Percentiles rank a stretch among this genome's conserved stretches.
Evolutionary conservation across 2,797 vertebrate genomes (phyloP).

Genomic region (Chloroceryle amazona): DNA sequence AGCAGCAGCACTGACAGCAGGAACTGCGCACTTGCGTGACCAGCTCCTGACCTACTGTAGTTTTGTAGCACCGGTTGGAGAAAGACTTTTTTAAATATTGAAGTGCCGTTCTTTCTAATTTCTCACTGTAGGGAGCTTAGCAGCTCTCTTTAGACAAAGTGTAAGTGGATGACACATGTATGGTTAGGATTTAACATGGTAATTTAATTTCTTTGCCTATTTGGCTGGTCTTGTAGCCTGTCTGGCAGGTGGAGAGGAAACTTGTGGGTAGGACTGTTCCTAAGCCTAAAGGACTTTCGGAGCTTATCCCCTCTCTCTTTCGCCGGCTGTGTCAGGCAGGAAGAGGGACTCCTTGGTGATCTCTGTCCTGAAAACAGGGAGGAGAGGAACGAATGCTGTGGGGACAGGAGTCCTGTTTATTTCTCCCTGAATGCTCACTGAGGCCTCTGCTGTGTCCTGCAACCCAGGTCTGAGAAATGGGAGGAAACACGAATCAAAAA

Average conservation of each 20-base stretch:
- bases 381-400: neutral
- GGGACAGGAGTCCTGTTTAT: neutral
- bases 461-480: neutral
- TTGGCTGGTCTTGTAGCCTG: neutral
- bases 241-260: neutral
- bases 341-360: neutral
- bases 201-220: neutral
- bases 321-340: neutral
- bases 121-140: neutral
- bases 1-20: neutral
- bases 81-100: neutral
- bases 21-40: neutral
- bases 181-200: neutral
- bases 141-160: neutral
- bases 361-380: neutral
- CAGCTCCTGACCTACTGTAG: conserved; percentile 18
- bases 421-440: neutral
- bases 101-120: neutral
- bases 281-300: neutral
- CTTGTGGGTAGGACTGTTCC: neutral
- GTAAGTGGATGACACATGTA: neutral
- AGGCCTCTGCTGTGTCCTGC: neutral
- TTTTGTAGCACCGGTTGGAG: neutral
- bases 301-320: neutral
- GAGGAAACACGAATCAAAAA: neutral